Percentiles rank a stretch among this genome's conserved stretches.
Evolutionary conservation across 2,888 invertebrate genomes (phyloP).

Genomic region (Lutraria lutraria): DNA sequence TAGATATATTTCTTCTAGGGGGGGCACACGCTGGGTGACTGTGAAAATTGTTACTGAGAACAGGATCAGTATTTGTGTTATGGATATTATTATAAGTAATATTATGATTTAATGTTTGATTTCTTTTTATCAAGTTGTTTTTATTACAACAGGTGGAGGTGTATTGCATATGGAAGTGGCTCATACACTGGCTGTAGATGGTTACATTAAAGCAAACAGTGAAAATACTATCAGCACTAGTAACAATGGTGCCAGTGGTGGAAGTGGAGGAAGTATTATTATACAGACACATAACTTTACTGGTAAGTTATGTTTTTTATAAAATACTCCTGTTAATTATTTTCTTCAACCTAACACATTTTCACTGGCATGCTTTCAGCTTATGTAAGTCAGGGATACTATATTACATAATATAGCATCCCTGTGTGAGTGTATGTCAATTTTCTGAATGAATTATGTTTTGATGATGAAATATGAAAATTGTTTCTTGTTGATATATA

Average conservation of each 20-base stretch:
- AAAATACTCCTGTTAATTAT: not conserved
- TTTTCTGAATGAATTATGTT: too few species aligned
- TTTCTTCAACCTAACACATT: not conserved
- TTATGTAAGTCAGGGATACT: too few species aligned
- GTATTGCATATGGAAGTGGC: slow-evolving; percentile 69
- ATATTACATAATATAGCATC: too few species aligned
- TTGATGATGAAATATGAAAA: too few species aligned
- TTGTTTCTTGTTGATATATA: slow-evolving; percentile 42
- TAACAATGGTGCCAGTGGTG: slow-evolving; percentile 73
- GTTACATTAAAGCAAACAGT: slow-evolving; percentile 75
- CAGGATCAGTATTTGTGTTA: too few species aligned
- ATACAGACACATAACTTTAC: slow-evolving; percentile 76
- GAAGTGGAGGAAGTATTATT: slow-evolving; percentile 79
- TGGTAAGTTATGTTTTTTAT: slow-evolving; percentile 56
- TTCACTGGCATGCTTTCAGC: too few species aligned
- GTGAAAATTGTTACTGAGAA: too few species aligned
- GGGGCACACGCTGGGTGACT: too few species aligned
- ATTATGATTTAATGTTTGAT: too few species aligned
- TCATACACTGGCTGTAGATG: slow-evolving; percentile 74
- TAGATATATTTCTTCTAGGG: too few species aligned
- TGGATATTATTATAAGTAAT: too few species aligned
- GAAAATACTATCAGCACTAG: slow-evolving; percentile 54
- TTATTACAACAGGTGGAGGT: slow-evolving; percentile 72
- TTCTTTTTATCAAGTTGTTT: not conserved
- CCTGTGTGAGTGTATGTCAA: too few species aligned